Evolutionary conservation across 2,888 invertebrate species (phyloP).

Genomic region (Deilephila porcellus): DNA sequence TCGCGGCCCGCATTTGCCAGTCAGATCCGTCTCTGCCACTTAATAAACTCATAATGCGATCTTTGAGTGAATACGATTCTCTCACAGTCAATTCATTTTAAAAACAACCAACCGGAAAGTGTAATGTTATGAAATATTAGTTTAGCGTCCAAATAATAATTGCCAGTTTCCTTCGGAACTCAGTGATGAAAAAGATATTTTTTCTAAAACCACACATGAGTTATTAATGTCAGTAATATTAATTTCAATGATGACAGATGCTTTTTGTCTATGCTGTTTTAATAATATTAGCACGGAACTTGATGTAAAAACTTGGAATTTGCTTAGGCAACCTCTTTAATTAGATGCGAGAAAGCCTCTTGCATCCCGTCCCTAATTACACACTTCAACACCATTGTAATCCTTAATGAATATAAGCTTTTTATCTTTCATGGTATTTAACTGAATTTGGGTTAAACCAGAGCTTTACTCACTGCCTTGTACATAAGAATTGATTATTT

Average conservation of each 20-base stretch:
- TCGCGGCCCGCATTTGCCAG: constrained; percentile 39
- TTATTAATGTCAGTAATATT: background rate
- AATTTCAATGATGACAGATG: background rate
- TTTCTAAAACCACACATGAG: background rate
- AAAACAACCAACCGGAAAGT: constrained; percentile 11
- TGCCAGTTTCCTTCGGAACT: constrained; percentile 10
- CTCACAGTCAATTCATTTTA: background rate
- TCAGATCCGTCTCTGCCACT: constrained; percentile 57
- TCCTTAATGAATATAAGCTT: background rate
- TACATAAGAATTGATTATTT: too few species aligned
- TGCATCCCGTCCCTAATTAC: constrained; percentile 1
- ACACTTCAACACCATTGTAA: background rate
- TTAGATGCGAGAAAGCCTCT: background rate
- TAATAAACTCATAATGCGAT: constrained; percentile 55
- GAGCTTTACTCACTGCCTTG: too few species aligned
- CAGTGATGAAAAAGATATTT: constrained; percentile 1
- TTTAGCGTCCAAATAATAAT: constrained; percentile 21
- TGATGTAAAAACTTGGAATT: background rate
- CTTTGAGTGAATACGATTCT: constrained; percentile 44
- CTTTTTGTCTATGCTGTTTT: background rate
- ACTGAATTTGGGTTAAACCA: background rate
- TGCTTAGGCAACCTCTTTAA: background rate
- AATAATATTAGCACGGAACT: background rate
- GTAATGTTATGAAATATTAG: constrained; percentile 16
- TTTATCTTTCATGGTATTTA: background rate